Evolutionary conservation across 2,888 invertebrate species (phyloP), one percentile per base, ranked within the genome.

Genomic region (Zaprionus obscuricornis): DNA sequence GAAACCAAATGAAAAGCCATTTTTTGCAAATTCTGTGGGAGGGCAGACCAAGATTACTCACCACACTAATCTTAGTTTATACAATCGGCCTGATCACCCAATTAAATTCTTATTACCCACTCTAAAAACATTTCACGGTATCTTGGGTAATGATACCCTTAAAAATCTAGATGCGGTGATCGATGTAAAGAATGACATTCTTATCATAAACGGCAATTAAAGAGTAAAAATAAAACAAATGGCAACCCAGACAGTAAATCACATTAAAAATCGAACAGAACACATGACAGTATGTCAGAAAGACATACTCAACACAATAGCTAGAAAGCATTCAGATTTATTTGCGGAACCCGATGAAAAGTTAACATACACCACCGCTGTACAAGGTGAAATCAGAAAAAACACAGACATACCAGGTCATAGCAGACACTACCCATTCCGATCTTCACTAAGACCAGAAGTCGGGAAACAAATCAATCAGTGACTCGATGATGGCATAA

Each of bases 41-140:
- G 36, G 36, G 8, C 13, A 36, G 8, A n/a, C n/a, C n/a, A 36
- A 36, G 18, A 36, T 36, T 14, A 17, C n/a, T n/a, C n/a, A n/a
- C n/a, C n/a, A n/a, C n/a, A n/a, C n/a, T n/a, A n/a, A n/a, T n/a
- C n/a, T n/a, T n/a, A n/a, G n/a, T n/a, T n/a, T n/a, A n/a, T n/a
- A n/a, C n/a, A n/a, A n/a, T n/a, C n/a, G n/a, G n/a, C n/a, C n/a
- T n/a, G n/a, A n/a, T n/a, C n/a, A n/a, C n/a, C n/a, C n/a, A n/a
- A n/a, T n/a, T n/a, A n/a, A n/a, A n/a, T n/a, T n/a, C n/a, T n/a
- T n/a, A n/a, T n/a, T n/a, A n/a, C n/a, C n/a, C n/a, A n/a, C n/a
- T n/a, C n/a, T n/a, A n/a, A n/a, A n/a, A n/a, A n/a, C n/a, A n/a
- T n/a, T n/a, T n/a, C n/a, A n/a, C n/a, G n/a, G n/a, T n/a, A n/a